Conservation (phyloP, 2,888 invertebrate genomes). For the Megalurothrips usitatus region DNA sequence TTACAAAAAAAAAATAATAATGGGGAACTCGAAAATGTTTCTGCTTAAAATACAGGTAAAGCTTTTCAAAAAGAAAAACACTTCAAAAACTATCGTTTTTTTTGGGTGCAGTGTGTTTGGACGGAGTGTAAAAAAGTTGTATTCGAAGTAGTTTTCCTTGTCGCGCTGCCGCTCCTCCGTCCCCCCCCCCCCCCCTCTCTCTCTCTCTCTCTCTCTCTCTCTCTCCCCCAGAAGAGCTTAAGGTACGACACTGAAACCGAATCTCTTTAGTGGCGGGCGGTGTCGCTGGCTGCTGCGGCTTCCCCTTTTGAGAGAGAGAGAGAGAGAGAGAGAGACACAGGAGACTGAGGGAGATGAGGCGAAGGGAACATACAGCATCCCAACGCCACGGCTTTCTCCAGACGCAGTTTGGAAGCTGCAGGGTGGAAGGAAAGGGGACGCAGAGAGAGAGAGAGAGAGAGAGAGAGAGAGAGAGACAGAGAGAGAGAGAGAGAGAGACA, state of each 20-base stretch:
- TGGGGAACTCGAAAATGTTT: too few species aligned
- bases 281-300: not conserved
- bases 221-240: not conserved
- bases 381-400: too few species aligned
- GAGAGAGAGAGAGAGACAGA: not conserved
- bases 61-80: too few species aligned
- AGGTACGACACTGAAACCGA: not conserved
- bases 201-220: not conserved
- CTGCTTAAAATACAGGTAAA: too few species aligned
- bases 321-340: not conserved
- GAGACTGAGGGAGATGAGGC: too few species aligned
- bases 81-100: too few species aligned
- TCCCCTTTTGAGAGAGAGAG: not conserved
- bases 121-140: too few species aligned
- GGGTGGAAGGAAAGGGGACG: not conserved
- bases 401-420: not conserved
- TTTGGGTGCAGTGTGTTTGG: too few species aligned
- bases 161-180: not conserved
- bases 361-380: too few species aligned
- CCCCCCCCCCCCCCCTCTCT: not conserved
- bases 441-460: not conserved
- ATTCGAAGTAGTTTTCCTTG: too few species aligned
- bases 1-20: too few species aligned
- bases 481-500: not conserved
- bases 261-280: not conserved